These are phyloP conservation scores for Ceuthmochares aereus DNA, from an alignment of 2,113 vertebrate species.

Conservation along the genomic window DNA sequence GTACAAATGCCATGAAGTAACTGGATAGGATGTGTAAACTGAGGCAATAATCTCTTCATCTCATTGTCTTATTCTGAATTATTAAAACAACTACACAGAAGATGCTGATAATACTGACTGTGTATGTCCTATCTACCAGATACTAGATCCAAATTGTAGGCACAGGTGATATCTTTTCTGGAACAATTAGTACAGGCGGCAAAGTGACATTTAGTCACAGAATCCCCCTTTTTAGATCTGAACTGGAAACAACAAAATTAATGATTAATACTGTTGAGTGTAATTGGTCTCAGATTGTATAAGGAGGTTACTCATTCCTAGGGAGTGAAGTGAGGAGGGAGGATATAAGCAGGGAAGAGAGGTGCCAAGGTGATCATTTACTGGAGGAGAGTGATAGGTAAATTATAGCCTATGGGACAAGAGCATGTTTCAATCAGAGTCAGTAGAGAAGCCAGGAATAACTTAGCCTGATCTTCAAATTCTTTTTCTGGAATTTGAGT, in stretches of 20 bases:
- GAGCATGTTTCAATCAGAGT: not conserved
- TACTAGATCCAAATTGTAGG: not conserved
- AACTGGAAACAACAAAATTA: not conserved
- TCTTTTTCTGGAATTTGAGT: not conserved
- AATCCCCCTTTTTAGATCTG: not conserved
- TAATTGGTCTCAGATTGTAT: not conserved
- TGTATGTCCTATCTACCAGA: not conserved
- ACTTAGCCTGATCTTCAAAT: not conserved
- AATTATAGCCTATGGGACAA: not conserved
- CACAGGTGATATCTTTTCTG: not conserved
- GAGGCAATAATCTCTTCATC: not conserved
- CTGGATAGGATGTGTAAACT: not conserved
- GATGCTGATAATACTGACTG: not conserved
- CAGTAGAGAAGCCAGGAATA: not conserved
- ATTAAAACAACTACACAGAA: not conserved
- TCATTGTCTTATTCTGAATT: not conserved
- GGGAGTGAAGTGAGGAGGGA: not conserved
- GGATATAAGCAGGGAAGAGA: not conserved
- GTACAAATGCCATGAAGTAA: not conserved
- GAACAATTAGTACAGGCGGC: not conserved
- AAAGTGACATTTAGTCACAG: not conserved
- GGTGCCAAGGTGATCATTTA: not conserved
- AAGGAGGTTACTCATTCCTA: not conserved
- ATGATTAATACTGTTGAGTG: not conserved
- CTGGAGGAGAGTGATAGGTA: not conserved